Evolutionary conservation across 1,140 invertebrate species (phyloP).

Genomic region (Conopomorpha cramerella): DNA sequence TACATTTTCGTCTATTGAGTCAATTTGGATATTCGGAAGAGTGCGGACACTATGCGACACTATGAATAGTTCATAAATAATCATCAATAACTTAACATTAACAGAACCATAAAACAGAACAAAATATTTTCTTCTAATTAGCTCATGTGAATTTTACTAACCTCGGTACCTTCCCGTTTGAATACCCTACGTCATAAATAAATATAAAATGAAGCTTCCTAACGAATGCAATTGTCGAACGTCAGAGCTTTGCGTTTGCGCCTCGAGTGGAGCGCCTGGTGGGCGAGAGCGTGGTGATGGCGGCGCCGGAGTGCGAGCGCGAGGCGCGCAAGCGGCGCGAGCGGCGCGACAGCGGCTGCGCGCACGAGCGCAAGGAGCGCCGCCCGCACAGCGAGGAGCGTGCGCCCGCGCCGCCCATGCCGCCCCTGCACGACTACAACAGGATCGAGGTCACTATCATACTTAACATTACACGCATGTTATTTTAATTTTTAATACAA

Average conservation of each 20-base stretch:
- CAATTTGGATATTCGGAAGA: too few species aligned
- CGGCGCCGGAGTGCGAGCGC: constrained; percentile 45
- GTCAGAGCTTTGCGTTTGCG: too few species aligned
- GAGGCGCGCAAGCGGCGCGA: constrained; percentile 75
- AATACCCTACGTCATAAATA: not conserved
- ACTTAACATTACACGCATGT: not conserved
- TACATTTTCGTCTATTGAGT: too few species aligned
- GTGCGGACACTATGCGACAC: too few species aligned
- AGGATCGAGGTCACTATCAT: constrained; percentile 29
- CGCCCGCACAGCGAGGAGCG: constrained; percentile 74
- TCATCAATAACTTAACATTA: not conserved
- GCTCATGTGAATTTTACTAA: not conserved
- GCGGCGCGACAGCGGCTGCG: constrained; percentile 69
- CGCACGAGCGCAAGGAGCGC: constrained; percentile 74
- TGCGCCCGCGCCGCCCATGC: constrained; percentile 31
- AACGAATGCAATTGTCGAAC: too few species aligned
- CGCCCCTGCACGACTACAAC: constrained; percentile 41
- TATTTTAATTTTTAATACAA: too few species aligned
- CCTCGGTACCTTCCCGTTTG: not conserved
- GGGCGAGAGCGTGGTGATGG: constrained; percentile 32
- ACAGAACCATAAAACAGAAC: too few species aligned
- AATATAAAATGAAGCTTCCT: too few species aligned
- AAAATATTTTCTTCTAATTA: too few species aligned
- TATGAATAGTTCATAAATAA: not conserved
- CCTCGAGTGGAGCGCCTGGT: constrained; percentile 42